phyloP scores from a whole-genome alignment of 30 jellyfish, hydroid and myxozoan species.

The Aurelia coerulea region DNA sequence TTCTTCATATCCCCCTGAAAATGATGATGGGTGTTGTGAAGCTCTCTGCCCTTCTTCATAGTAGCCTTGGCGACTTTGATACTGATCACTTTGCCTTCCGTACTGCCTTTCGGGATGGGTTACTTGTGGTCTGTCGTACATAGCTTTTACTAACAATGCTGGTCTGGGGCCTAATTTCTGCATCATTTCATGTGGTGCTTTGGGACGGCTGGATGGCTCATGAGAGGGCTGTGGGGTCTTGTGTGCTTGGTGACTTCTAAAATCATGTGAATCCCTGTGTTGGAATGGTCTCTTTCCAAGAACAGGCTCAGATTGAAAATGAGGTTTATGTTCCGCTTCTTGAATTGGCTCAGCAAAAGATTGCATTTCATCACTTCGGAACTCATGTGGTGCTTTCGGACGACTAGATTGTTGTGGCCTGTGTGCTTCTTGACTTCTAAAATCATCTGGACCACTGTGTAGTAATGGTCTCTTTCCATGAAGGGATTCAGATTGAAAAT shows the following conservation, averaged over 20 bases:
- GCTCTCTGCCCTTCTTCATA: not conserved
- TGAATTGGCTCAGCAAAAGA: not conserved
- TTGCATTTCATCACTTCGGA: not conserved
- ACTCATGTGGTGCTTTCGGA: not conserved
- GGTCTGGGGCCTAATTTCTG: slow-evolving; percentile 30
- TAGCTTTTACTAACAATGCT: slow-evolving; percentile 15
- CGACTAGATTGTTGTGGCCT: no score
- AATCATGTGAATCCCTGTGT: not conserved
- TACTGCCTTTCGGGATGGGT: not conserved
- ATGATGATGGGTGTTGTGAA: not conserved
- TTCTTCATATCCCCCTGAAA: not conserved
- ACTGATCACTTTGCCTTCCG: not conserved
- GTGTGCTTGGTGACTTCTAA: not conserved
- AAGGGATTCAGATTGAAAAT: not conserved
- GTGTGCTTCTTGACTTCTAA: no score
- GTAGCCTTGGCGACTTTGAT: not conserved
- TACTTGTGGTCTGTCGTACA: slow-evolving; percentile 10
- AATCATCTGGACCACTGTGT: no score
- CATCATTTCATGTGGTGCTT: slow-evolving; percentile 67
- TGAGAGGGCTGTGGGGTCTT: not conserved
- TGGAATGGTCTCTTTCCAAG: not conserved
- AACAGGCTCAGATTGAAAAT: not conserved
- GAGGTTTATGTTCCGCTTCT: not conserved
- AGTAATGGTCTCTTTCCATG: not conserved
- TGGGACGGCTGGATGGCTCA: slow-evolving; percentile 10